phyloP scores from a whole-genome alignment of 2,888 invertebrate species.

The Hypsopygia costalis region DNA sequence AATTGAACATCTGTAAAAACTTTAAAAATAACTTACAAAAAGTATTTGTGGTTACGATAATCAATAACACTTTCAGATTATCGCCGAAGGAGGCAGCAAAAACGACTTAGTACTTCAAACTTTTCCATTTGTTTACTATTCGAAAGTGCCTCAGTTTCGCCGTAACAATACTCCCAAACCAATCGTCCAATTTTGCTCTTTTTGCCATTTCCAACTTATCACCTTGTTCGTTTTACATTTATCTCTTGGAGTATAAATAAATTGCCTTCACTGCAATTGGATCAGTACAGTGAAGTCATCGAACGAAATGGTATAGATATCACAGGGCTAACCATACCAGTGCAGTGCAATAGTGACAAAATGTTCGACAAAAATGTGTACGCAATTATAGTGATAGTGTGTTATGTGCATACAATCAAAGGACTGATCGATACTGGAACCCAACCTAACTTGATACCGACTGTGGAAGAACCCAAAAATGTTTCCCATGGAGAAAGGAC shows the following conservation, averaged over 20 bases:
- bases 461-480: conserved; percentile 29
- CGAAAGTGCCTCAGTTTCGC: conserved; percentile 50
- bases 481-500: conserved; percentile 39
- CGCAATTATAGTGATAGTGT: conserved; percentile 39
- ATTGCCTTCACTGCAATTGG: conserved; percentile 33
- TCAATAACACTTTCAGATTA: conserved; percentile 10
- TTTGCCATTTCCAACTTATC: conserved; percentile 43
- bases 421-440: conserved; percentile 50
- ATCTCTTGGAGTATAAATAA: conserved; percentile 58
- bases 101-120: conserved; percentile 35
- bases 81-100: conserved; percentile 16
- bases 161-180: conserved; percentile 44
- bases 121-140: conserved; percentile 46
- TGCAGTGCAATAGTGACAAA: conserved; percentile 43
- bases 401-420: conserved; percentile 31
- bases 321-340: conserved; percentile 14
- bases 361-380: conserved; percentile 51
- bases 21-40: not conserved
- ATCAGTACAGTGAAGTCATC: conserved; percentile 49
- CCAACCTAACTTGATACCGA: conserved; percentile 36
- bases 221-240: conserved; percentile 44
- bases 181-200: conserved; percentile 36
- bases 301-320: conserved; percentile 45
- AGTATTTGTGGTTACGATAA: not conserved
- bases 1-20: too few relatives aligned